Conservation (phyloP, 2,113 vertebrate genomes). For the Haplochromis burtoni region DNA sequence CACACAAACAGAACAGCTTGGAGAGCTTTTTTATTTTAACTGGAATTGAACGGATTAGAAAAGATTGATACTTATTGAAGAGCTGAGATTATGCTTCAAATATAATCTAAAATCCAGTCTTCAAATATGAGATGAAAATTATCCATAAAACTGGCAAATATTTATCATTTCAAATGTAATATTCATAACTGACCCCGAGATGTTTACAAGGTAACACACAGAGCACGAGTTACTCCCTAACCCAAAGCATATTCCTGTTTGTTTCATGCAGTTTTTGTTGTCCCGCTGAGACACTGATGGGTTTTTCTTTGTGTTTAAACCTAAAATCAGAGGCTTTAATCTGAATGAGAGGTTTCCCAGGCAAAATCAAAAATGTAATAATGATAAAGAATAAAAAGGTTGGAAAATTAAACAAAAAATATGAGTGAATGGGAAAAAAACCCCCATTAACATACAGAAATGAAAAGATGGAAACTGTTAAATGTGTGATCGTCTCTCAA, state of each 20-base stretch:
- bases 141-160: not conserved
- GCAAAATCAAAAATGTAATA: fast-evolving
- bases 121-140: not conserved
- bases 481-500: not conserved
- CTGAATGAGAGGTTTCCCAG: not conserved
- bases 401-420: not conserved
- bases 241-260: not conserved
- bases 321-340: not conserved
- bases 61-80: not conserved
- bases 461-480: not conserved
- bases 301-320: not conserved
- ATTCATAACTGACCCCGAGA: not conserved
- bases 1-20: not conserved
- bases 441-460: fast-evolving
- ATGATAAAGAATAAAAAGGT: not conserved
- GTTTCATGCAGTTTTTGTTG: not conserved
- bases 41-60: fast-evolving
- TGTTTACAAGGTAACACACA: not conserved
- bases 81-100: fast-evolving
- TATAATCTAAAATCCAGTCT: not conserved
- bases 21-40: not conserved
- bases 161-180: not conserved
- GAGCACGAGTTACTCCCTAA: fast-evolving
- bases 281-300: not conserved
- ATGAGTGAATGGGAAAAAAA: fast-evolving